Base-by-base conservation (phyloP, 2,888 invertebrate species). In the Leucania comma region DNA sequence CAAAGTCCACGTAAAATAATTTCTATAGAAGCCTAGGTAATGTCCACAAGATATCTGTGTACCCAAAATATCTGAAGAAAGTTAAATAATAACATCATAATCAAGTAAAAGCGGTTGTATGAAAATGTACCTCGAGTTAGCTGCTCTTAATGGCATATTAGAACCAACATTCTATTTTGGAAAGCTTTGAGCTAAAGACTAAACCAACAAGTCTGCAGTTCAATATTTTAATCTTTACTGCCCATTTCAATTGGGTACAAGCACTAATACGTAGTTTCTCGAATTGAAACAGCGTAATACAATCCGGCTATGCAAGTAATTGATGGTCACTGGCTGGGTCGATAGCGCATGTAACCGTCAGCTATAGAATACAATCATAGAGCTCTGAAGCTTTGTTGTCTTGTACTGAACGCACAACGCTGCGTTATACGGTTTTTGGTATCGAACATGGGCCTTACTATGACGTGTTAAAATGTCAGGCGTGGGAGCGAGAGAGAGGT, bases 281-380 rank as follows among this genome's bases (percentile, higher is more conserved):
- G 79, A 68, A 82, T 82, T 82, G 82, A 78, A 78, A 58, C 74
- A 65, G 64, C 67, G 66, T 71, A 70, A 81, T 71, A 82, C 67
- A 77, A 73, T 69, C 66, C 68, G 57, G 58, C 61, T 72, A 54
- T 60, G 29, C 60, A 50, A 65, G 65, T 71, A 79, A 72, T 66
- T 71, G 72, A 79, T 90, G 85, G 87, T 68, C 82, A 85, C 86
- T 80, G 60, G 64, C 83, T 78, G 56, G 50, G 81, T 68, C 78
- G 85, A 87, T 87, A 87, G 76, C 75, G 80, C 80, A 81, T 73
- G 80, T 82, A 86, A 71, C 83, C 75, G 71, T 80, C 78, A 77
- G 77, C 72, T 64, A 57, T 87, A 86, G 86, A 87, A 84, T 86
- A 84, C 82, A 71, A 87, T n/a, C 56, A 56, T 3, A 57, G 57